phyloP scores from a whole-genome alignment of 2,888 invertebrate species.

The Gonocerus acuteangulatus region DNA sequence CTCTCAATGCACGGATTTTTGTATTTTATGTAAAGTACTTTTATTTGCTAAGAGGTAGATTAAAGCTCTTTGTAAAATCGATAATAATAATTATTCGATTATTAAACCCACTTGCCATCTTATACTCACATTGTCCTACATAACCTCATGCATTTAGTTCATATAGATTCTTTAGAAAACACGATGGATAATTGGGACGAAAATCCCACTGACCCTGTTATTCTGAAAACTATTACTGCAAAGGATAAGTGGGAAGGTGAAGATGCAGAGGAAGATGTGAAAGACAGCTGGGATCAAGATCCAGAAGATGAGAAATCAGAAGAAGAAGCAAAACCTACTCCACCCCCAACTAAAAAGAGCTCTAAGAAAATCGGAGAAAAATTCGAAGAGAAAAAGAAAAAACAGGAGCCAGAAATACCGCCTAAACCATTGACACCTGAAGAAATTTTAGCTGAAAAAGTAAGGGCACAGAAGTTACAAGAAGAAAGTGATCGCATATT shows the following conservation, averaged over 20 bases:
- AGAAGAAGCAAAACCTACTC: conserved; percentile 62
- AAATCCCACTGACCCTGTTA: conserved; percentile 17
- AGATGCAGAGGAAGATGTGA: conserved; percentile 78
- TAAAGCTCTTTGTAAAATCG: too few species aligned
- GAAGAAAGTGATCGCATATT: conserved; percentile 67
- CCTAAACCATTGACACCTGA: conserved; percentile 56
- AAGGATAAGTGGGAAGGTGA: conserved; percentile 65
- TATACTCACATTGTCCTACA: conserved; percentile 19
- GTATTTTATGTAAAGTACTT: too few species aligned
- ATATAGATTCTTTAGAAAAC: conserved; percentile 8
- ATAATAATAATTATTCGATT: too few species aligned
- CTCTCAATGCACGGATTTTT: too few species aligned
- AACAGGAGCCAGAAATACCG: not conserved
- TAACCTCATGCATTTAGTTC: conserved; percentile 21
- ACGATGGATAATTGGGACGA: conserved; percentile 22
- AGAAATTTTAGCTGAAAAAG: conserved; percentile 66
- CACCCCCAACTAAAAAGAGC: conserved; percentile 55
- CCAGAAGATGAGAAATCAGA: conserved; percentile 70
- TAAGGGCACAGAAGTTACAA: conserved; percentile 70
- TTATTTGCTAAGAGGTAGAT: too few species aligned
- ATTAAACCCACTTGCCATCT: not conserved
- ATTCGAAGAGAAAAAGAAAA: conserved; percentile 64
- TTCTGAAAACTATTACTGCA: conserved; percentile 7
- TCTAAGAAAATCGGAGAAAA: conserved; percentile 70
- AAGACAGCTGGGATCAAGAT: conserved; percentile 90